A percentile compares a stretch with the other conserved stretches of the same genome.
phyloP scores from a whole-genome alignment of 1,140 invertebrate species.

The Meteorus sp. region DNA sequence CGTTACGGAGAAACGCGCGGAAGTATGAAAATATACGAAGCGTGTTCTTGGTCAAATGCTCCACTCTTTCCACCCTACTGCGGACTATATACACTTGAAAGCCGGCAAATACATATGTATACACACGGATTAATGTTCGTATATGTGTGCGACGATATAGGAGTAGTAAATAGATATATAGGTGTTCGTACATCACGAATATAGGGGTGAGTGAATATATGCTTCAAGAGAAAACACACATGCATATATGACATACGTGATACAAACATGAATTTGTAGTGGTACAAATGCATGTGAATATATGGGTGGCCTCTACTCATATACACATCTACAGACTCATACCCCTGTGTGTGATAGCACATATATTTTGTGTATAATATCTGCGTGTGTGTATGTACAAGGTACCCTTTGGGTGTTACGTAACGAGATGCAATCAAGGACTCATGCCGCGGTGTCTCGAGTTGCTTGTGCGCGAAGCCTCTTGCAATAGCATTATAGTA shows the following conservation, averaged over 20 bases:
- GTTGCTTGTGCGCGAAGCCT: slow-evolving; percentile 8
- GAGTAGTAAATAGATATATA: background rate
- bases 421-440: slow-evolving; percentile 35
- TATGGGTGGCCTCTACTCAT: background rate
- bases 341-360: no score
- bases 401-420: slow-evolving; percentile 27
- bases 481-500: background rate
- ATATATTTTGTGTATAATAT: background rate
- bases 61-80: slow-evolving; percentile 17
- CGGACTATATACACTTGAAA: slow-evolving; percentile 6
- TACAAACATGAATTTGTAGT: no score
- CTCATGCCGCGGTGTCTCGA: slow-evolving; percentile 28
- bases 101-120: background rate
- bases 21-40: slow-evolving; percentile 30
- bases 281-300: background rate
- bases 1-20: slow-evolving; percentile 20
- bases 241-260: no score
- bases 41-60: slow-evolving; percentile 21
- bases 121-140: no score
- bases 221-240: no score
- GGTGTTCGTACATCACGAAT: no score
- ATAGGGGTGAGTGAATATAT: no score
- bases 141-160: no score
- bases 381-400: background rate
- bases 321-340: no score